Conservation (phyloP, 2,797 vertebrate species). For the Falco biarmicus region DNA sequence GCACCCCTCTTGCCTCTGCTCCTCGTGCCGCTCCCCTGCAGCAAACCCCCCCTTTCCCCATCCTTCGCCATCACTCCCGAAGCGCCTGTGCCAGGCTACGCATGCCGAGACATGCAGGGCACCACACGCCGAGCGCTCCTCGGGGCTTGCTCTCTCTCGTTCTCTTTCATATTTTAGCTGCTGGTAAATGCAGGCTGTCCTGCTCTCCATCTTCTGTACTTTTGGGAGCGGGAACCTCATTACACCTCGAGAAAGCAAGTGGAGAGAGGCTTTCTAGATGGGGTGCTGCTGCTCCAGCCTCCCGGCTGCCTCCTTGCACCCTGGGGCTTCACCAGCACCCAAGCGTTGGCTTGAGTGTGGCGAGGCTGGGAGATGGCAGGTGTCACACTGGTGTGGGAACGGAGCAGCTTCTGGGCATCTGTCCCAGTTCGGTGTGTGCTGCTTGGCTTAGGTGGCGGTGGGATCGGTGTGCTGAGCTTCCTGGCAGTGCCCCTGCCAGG, state of each 20-base stretch:
- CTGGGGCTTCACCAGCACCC: background rate
- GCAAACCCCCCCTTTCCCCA: background rate
- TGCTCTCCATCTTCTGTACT: background rate
- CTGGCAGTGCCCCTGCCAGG: background rate
- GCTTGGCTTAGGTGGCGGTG: background rate
- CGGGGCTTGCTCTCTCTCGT: background rate
- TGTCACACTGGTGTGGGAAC: background rate
- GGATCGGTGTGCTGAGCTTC: background rate
- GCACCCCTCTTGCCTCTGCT: background rate
- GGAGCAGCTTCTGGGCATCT: background rate
- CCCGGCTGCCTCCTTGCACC: background rate
- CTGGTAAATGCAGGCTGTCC: background rate
- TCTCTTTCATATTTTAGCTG: background rate
- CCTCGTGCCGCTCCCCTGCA: background rate
- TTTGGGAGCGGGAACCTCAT: background rate
- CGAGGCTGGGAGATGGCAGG: background rate
- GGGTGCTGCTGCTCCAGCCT: background rate
- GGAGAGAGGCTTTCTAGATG: background rate
- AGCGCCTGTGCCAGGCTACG: accelerated
- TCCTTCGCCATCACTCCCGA: background rate
- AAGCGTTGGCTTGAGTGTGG: background rate
- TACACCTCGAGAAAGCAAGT: background rate
- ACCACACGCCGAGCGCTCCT: accelerated
- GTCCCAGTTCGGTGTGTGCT: accelerated
- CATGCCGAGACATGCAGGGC: accelerated